Evolutionary conservation across 2,113 vertebrate species (phyloP).

Genomic region (Bubo bubo): DNA sequence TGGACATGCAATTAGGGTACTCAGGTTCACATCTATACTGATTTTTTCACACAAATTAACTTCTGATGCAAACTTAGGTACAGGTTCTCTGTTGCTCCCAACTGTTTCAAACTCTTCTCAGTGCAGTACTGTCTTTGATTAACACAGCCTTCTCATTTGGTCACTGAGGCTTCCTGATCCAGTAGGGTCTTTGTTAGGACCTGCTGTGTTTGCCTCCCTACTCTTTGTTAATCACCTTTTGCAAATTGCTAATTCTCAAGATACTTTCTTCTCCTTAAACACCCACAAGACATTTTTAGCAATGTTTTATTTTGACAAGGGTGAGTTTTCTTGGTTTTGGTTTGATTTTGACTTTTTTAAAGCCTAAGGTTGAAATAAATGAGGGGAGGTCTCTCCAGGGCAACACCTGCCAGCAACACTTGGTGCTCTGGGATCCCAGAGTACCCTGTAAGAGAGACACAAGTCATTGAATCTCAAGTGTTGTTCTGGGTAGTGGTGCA

Average conservation of each 20-base stretch:
- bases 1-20: background rate
- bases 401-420: background rate
- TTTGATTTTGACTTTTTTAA: background rate
- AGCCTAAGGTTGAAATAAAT: background rate
- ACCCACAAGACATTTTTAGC: background rate
- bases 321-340: background rate
- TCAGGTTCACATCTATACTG: background rate
- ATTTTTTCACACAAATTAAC: background rate
- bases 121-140: background rate
- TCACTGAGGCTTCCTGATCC: background rate
- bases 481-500: background rate
- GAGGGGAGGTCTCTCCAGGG: background rate
- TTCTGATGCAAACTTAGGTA: background rate
- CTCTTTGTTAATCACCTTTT: background rate
- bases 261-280: background rate
- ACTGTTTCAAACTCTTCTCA: background rate
- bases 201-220: background rate
- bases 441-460: accelerated
- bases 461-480: accelerated
- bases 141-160: background rate
- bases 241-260: background rate
- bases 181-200: background rate
- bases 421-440: background rate
- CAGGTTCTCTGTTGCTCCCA: background rate
- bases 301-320: background rate